Percentiles rank a stretch among this genome's conserved stretches.
Conservation (phyloP, 2,888 invertebrate genomes). For the Yponomeuta cagnagella region DNA sequence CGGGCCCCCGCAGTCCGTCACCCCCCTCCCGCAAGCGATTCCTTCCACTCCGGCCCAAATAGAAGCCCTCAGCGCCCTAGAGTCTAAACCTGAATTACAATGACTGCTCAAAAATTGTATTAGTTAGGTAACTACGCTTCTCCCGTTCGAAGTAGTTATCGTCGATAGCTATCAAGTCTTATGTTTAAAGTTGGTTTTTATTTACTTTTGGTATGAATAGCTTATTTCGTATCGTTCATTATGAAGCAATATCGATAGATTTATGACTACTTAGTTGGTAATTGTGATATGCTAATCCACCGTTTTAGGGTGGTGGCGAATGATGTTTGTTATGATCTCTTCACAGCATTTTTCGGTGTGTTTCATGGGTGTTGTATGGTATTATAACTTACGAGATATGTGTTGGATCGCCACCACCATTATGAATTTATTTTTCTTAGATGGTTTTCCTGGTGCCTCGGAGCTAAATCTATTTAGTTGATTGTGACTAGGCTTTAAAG, state of each 20-base stretch:
- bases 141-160: neutral
- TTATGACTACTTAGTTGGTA: neutral
- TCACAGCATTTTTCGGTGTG: neutral
- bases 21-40: constrained; percentile 15
- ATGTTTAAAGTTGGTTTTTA: neutral
- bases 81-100: constrained; percentile 9
- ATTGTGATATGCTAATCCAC: neutral
- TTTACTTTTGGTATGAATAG: neutral
- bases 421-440: neutral
- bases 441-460: neutral
- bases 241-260: neutral
- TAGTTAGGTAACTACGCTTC: constrained; percentile 1
- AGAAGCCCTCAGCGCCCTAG: constrained; percentile 21
- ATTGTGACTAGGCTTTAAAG: neutral
- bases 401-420: neutral
- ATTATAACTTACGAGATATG: too few species aligned
- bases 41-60: constrained; percentile 14
- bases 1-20: constrained; percentile 19
- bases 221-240: neutral
- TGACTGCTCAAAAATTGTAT: constrained; percentile 9
- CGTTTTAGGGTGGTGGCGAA: neutral
- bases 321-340: neutral
- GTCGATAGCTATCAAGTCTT: neutral
- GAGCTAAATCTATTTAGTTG: neutral
- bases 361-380: neutral